phyloP scores from a whole-genome alignment of 53 echinoderm and acorn worm genomes.

The Stichopus horrens region DNA sequence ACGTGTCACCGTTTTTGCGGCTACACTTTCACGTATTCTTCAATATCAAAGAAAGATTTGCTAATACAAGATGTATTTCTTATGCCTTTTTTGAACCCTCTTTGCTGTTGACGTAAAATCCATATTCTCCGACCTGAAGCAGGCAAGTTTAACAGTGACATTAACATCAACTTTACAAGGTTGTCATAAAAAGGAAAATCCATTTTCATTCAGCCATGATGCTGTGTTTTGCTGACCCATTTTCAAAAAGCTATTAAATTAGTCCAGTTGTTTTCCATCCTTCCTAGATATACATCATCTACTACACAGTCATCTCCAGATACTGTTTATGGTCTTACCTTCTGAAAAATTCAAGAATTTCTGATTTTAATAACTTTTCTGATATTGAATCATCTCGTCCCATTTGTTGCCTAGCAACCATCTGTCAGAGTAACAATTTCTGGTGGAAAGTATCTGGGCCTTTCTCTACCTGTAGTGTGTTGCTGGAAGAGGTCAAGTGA shows the following conservation, averaged over 20 bases:
- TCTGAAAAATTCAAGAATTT: neutral
- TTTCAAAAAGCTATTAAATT: conserved; percentile 37
- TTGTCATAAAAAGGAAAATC: neutral
- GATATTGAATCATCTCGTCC: conserved; percentile 32
- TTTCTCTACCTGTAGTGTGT: neutral
- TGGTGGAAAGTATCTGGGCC: neutral
- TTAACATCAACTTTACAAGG: neutral
- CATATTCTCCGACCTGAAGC: neutral
- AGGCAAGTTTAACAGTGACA: neutral
- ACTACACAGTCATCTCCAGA: neutral
- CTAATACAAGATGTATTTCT: too few relatives aligned
- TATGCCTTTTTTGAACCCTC: too few relatives aligned
- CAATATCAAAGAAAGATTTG: too few relatives aligned
- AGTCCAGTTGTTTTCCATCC: conserved; percentile 5
- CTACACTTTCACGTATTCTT: too few relatives aligned
- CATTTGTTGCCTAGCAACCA: conserved; percentile 49
- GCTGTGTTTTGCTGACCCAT: conserved; percentile 21
- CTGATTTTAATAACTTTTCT: conserved; percentile 1
- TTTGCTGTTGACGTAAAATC: neutral
- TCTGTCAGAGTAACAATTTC: conserved; percentile 13
- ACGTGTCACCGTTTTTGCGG: too few relatives aligned
- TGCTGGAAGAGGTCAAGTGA: conserved; percentile 5
- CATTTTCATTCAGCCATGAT: neutral
- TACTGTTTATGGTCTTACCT: conserved; percentile 10
- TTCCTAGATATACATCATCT: neutral